These are phyloP conservation scores for Sinelater perroti DNA, from an alignment of 2,888 invertebrate genomes.

Conservation along the genomic window DNA sequence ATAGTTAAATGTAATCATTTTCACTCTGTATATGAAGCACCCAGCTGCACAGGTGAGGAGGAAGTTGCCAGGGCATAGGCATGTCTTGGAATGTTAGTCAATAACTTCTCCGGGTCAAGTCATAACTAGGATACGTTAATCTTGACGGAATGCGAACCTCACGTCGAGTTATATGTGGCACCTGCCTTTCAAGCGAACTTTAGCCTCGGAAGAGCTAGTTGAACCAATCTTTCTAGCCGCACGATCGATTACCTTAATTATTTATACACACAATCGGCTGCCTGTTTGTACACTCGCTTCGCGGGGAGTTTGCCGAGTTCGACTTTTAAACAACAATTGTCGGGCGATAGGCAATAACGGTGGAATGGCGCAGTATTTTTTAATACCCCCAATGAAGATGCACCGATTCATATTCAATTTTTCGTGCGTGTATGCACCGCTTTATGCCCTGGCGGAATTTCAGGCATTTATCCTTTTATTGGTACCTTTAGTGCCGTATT, in stretches of 20 bases:
- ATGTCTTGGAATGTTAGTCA: conserved; percentile 35
- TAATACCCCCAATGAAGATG: too few relatives aligned
- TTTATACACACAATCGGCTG: conserved; percentile 11
- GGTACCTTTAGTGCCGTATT: conserved; percentile 12
- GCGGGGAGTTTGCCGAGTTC: background rate
- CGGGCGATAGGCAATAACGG: too few relatives aligned
- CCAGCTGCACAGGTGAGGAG: conserved; percentile 36
- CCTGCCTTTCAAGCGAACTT: conserved; percentile 20
- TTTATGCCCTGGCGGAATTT: conserved; percentile 10
- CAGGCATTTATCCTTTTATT: conserved; percentile 8
- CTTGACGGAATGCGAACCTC: conserved; percentile 14
- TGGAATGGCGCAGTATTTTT: too few relatives aligned
- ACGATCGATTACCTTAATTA: conserved; percentile 10
- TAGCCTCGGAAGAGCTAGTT: background rate
- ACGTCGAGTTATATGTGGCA: conserved; percentile 4
- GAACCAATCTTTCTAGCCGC: background rate
- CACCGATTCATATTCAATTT: too few relatives aligned
- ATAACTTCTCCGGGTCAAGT: conserved; percentile 35
- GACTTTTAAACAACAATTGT: too few relatives aligned
- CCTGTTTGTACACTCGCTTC: background rate
- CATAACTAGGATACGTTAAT: conserved; percentile 24
- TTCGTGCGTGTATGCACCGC: too few relatives aligned
- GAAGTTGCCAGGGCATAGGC: conserved; percentile 34
- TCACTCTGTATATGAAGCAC: conserved; percentile 37
- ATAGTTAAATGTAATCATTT: too few relatives aligned